Conservation (phyloP, 2,888 invertebrate genomes). For the Tortricodes alternella region DNA sequence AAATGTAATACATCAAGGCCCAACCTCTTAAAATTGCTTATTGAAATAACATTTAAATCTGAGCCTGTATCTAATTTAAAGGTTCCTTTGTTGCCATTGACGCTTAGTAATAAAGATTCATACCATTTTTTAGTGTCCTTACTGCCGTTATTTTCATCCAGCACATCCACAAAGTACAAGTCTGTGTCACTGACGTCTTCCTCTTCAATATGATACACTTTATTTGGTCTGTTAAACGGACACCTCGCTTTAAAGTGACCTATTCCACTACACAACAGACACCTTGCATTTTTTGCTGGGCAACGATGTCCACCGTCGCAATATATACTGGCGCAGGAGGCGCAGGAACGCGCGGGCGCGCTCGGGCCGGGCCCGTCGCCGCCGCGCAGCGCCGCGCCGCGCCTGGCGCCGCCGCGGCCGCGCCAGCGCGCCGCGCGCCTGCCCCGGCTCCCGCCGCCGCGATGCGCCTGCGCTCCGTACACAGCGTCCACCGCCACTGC, state of each 20-base stretch:
- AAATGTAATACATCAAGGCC: background rate
- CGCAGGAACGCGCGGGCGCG: background rate
- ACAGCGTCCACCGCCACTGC: background rate
- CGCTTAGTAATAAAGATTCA: background rate
- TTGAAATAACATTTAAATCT: background rate
- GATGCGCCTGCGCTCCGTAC: background rate
- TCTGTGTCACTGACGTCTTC: background rate
- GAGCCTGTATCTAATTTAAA: slow-evolving; percentile 4
- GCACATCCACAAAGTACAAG: background rate
- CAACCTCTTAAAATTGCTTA: background rate
- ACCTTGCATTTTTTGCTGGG: background rate
- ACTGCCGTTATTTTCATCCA: background rate
- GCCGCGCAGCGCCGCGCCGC: background rate
- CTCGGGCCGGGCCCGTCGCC: background rate
- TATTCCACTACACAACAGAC: background rate
- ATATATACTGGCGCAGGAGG: background rate
- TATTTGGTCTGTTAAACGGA: background rate
- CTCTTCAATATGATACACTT: background rate
- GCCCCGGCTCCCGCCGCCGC: background rate
- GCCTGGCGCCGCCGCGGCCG: background rate
- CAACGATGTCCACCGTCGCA: background rate
- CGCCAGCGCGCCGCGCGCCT: background rate
- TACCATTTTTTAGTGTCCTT: background rate
- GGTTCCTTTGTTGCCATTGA: background rate
- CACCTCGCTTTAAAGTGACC: background rate